Conservation (phyloP, 2,888 invertebrate species). For the Chalcosyrphus nemorum region DNA sequence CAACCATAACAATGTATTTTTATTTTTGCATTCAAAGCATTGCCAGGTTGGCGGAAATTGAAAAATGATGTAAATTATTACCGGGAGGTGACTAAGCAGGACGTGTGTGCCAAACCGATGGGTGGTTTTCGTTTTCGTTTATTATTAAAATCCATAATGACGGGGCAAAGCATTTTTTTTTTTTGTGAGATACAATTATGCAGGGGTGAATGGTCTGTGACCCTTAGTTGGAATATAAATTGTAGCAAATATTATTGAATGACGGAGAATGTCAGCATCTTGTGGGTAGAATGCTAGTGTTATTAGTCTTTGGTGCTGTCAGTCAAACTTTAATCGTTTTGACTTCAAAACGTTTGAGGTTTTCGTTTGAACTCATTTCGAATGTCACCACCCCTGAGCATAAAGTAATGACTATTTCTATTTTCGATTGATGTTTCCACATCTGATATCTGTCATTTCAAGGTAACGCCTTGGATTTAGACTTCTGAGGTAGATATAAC, state of each 20-base stretch:
- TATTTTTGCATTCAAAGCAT: conserved; percentile 54
- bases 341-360: background rate
- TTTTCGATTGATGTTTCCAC: no score
- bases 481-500: no score
- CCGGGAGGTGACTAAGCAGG: background rate
- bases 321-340: background rate
- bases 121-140: conserved; percentile 7
- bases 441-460: no score
- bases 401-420: no score
- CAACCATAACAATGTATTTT: conserved; percentile 68
- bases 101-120: background rate
- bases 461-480: no score
- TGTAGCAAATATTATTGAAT: background rate
- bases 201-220: conserved; percentile 7
- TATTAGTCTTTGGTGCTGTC: background rate
- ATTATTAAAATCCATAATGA: conserved; percentile 15
- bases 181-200: background rate
- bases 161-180: background rate
- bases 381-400: no score
- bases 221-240: background rate
- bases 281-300: background rate
- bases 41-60: conserved; percentile 65
- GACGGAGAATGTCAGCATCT: background rate
- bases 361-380: no score
- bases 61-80: conserved; percentile 57